Base-by-base conservation (phyloP, 2,888 invertebrate species). In the Beris morrisii region DNA sequence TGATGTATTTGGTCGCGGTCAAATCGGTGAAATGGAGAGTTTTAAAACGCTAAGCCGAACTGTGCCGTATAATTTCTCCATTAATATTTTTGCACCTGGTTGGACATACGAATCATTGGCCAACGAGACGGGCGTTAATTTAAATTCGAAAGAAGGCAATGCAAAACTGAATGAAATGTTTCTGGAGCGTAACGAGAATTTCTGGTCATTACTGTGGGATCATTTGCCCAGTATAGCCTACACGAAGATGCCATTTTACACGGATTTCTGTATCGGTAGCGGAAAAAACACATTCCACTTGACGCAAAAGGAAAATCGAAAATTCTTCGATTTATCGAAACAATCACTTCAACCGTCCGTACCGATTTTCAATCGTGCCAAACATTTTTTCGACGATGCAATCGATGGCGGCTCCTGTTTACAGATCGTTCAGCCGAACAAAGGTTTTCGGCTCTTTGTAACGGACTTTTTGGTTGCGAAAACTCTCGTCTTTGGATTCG, bases 1-100 rank as follows among this genome's bases (percentile, higher is more conserved):
- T 53, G 98, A 98, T 80, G 90, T 97, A 3, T 98, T 96, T 85
- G 98, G 97, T 0, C 84, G 98, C 69, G 92, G 93, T 72, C 93
- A 92, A 77, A 85, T 85, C 12, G 97, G 95, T 1, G 90, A 93
- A 70, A 93, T 92, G 77, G 91, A 95, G 74, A 89, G 89, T 4
- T 83, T 84, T 71, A 81, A 86, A 81, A 94, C 95, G 0, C 79
- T 93, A 15, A 82, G 86, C 72, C 78, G 86, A 64, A 86, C 87
- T 31, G 82, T 87, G 53, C 77, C 82, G 4, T 79, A 86, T 69
- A 86, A 87, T 45, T 85, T 96, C 70, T 98, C 97, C 0, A 84
- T 89, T 52, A 98, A 97, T 0, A 85, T 99, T 68, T 99, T 99
- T 82, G 99, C 95, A 1, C 94, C 92, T 2, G 97, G 91, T 11